These are phyloP conservation scores for Argyrosomus japonicus DNA, from an alignment of 2,113 vertebrate species.

Conservation along the genomic window DNA sequence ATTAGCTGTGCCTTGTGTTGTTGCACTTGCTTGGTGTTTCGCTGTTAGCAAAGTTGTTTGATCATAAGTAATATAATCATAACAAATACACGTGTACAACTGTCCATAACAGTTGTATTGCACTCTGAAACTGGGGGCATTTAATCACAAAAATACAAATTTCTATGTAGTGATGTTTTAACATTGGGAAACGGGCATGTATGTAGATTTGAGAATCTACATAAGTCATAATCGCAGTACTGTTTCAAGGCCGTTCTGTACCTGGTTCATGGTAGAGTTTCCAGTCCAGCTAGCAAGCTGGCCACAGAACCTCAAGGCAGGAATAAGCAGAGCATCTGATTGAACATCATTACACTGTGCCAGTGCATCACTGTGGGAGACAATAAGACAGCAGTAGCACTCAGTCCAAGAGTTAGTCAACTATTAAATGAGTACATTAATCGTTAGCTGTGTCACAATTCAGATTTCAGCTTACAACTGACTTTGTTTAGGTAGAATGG, in stretches of 20 bases:
- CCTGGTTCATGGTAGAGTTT: slow-evolving; percentile 69
- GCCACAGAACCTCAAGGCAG: slow-evolving; percentile 89
- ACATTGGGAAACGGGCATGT: too few relatives aligned
- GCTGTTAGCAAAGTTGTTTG: too few relatives aligned
- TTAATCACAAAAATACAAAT: too few relatives aligned
- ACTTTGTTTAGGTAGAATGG: not conserved
- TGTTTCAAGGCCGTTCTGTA: slow-evolving; percentile 28
- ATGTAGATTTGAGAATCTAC: not conserved
- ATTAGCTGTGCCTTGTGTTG: too few relatives aligned
- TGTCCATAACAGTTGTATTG: too few relatives aligned
- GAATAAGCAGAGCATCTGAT: slow-evolving; percentile 77
- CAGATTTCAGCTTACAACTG: not conserved
- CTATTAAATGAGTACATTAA: not conserved
- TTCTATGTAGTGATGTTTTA: too few relatives aligned
- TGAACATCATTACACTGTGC: slow-evolving; percentile 38
- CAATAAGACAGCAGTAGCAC: not conserved
- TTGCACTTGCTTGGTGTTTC: too few relatives aligned
- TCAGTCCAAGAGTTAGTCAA: not conserved
- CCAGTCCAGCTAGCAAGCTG: slow-evolving; percentile 89
- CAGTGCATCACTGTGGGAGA: slow-evolving; percentile 77
- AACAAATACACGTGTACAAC: too few relatives aligned
- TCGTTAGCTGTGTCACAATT: not conserved
- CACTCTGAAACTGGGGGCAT: too few relatives aligned
- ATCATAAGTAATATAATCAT: too few relatives aligned
- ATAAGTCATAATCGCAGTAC: not conserved